Base-by-base conservation (phyloP, 2,113 vertebrate species). In the Paedocypris sp. region DNA sequence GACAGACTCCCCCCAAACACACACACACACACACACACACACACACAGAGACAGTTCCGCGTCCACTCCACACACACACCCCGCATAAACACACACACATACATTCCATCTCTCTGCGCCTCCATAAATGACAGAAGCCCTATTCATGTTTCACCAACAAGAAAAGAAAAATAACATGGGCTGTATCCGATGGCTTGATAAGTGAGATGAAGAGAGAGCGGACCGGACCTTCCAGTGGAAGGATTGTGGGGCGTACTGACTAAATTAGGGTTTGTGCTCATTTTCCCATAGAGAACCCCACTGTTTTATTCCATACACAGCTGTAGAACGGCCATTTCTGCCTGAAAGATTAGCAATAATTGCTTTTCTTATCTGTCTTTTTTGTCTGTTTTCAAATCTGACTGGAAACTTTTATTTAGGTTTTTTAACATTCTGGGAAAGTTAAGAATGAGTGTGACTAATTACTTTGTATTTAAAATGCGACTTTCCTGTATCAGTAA, bases 111-210 rank as follows among this genome's bases (percentile, higher is more conserved):
- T 4, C 38, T 51, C 29, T 69, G 3, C 61, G 46, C 31, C 47
- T 66, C 63, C 73, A 12, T 50, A 79, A 26, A 52, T 69, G 79
- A 81, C 80, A 79, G 73, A 78, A 71, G 36, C 65, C 36, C 77
- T 64, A 76, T 80, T 84, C 80, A 80, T 78, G 74, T 85, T 79
- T 75, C 69, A 77, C 62, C 62, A 77, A 77, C 74, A 66, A 75
- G 70, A 77, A 73, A 79, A 74, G 61, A 72, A 82, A 80, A 81
- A 79, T 73, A 77, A 77, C 75, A 79, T 82, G 68, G 79, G 77
- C 71, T 72, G 78, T 78, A 80, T 84, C 81, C 72, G 70, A 79
- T 79, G 75, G 62, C 72, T 67, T 29, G 25, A 53, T 20, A 59
- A 58, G 64, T 41, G 51, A 53, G 49, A 28, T 56, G 43, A 43